A percentile compares a stretch with the other conserved stretches of the same genome.
Evolutionary conservation across 2,797 vertebrate species (phyloP).

Genomic region (Hemitrygon akajei): DNA sequence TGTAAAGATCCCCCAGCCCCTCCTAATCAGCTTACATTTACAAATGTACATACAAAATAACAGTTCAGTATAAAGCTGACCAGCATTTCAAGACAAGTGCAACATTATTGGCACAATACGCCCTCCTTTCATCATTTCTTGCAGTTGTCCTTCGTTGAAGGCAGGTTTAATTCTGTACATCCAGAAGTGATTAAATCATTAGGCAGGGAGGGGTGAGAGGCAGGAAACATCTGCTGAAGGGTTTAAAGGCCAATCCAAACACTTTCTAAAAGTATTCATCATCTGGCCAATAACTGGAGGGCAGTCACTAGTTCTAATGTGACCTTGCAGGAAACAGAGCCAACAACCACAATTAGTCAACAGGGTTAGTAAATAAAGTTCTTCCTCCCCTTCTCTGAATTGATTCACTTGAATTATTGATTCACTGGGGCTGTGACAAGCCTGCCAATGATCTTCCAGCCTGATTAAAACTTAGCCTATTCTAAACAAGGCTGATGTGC

Average conservation of each 20-base stretch:
- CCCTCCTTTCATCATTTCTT: neutral
- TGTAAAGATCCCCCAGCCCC: neutral
- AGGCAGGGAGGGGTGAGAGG: neutral
- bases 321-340: neutral
- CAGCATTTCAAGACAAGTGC: neutral
- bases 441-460: neutral
- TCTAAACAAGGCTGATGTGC: neutral
- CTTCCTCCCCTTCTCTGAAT: neutral
- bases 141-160: neutral
- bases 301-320: neutral
- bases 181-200: neutral
- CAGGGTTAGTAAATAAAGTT: neutral
- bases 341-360: neutral
- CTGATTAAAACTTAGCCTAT: neutral
- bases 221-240: neutral
- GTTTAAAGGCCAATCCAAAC: neutral
- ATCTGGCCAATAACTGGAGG: neutral
- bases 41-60: conserved; percentile 27
- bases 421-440: neutral
- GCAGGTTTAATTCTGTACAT: neutral
- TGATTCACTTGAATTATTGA: neutral
- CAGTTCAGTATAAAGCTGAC: conserved; percentile 23
- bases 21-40: neutral
- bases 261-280: conserved; percentile 23
- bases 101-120: conserved; percentile 6